phyloP scores from a whole-genome alignment of 2,113 vertebrate genomes.

The Columba livia region DNA sequence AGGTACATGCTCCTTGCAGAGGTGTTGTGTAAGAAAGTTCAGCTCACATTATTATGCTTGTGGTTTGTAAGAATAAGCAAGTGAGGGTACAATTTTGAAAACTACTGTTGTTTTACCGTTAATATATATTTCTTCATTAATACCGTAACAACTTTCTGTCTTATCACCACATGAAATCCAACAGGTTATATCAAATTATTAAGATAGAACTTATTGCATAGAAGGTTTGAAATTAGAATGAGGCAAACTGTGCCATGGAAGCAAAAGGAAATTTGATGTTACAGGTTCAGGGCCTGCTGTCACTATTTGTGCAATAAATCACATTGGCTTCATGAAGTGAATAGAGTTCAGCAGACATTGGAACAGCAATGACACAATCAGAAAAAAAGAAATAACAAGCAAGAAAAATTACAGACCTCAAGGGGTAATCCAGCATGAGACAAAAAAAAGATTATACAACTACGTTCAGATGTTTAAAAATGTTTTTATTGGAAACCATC shows the following conservation, averaged over 20 bases:
- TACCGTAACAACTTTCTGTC: background rate
- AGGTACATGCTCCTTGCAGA: background rate
- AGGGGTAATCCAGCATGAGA: background rate
- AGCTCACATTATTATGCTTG: background rate
- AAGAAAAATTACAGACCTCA: background rate
- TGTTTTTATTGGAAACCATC: background rate
- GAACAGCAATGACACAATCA: background rate
- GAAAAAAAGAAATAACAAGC: background rate
- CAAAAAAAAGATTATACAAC: background rate
- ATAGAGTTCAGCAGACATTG: background rate
- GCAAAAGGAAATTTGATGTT: background rate
- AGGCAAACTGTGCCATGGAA: background rate
- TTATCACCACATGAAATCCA: background rate
- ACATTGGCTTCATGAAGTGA: background rate
- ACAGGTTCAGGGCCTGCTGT: background rate
- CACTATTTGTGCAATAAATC: background rate
- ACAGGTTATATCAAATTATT: background rate
- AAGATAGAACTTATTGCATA: background rate
- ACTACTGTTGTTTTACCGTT: background rate
- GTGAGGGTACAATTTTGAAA: background rate
- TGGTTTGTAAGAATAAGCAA: background rate
- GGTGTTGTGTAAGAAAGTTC: background rate
- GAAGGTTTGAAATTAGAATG: background rate
- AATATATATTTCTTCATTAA: background rate
- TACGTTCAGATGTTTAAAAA: background rate